Percentiles rank a stretch among this genome's conserved stretches.
These are phyloP conservation scores for Dasyornis broadbenti DNA, from an alignment of 2,113 vertebrate species.

Conservation along the genomic window DNA sequence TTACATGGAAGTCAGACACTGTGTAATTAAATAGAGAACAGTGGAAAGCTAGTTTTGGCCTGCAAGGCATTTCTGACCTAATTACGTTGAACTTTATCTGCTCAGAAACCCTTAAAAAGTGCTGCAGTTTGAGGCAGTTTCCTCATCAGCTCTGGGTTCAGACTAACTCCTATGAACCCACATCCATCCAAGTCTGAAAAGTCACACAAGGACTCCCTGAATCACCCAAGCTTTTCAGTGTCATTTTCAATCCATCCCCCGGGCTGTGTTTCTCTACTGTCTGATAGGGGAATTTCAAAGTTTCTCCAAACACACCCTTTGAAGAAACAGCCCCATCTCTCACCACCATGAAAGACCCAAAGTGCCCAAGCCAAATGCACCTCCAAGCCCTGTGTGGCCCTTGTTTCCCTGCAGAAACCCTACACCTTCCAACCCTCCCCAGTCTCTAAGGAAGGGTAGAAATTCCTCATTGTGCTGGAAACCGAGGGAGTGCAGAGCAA, in stretches of 20 bases:
- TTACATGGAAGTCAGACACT: neutral
- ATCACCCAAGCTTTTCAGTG: neutral
- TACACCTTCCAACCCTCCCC: neutral
- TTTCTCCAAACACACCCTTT: neutral
- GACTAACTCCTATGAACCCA: neutral
- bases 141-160: neutral
- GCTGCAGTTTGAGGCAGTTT: conserved; percentile 5
- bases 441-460: neutral
- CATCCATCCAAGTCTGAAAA: neutral
- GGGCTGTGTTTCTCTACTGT: neutral
- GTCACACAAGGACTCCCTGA: neutral
- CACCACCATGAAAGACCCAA: neutral
- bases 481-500: rapidly evolving
- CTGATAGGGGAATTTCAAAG: neutral
- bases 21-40: conserved; percentile 54
- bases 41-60: conserved; percentile 53
- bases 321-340: neutral
- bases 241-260: neutral
- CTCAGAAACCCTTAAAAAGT: conserved; percentile 48
- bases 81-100: conserved; percentile 49
- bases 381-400: neutral
- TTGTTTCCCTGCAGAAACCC: neutral
- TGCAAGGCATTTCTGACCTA: conserved; percentile 60
- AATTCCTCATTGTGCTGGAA: neutral
- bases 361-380: neutral